Percentiles rank a stretch among this genome's conserved stretches.
phyloP scores from a whole-genome alignment of 2,113 vertebrate genomes.

The Python bivittatus region DNA sequence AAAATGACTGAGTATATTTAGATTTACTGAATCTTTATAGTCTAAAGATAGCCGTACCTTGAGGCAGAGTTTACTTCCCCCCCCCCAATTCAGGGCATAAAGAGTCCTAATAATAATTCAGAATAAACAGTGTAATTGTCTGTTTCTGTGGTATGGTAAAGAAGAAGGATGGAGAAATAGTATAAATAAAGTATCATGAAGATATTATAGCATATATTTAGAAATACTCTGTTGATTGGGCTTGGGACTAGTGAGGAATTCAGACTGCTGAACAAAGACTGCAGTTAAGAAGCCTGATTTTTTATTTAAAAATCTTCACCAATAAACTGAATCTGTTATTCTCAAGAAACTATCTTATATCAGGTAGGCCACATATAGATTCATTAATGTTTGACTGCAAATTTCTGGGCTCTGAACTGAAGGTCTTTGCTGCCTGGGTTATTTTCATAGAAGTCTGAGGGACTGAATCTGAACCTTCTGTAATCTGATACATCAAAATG shows the following conservation, averaged over 20 bases:
- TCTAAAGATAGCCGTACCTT: not conserved
- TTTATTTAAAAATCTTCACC: not conserved
- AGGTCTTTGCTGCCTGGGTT: not conserved
- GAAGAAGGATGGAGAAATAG: not conserved
- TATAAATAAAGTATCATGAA: not conserved
- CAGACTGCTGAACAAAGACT: not conserved
- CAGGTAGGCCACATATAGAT: not conserved
- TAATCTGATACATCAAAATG: not conserved
- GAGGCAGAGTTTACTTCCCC: not conserved
- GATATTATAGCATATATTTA: not conserved
- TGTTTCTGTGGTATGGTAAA: not conserved
- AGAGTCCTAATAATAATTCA: not conserved
- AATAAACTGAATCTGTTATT: not conserved
- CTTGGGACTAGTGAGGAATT: not conserved
- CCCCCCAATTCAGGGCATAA: not conserved
- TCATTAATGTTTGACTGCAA: not conserved
- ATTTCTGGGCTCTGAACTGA: not conserved
- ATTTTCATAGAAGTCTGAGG: too few relatives aligned
- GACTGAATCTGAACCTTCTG: not conserved
- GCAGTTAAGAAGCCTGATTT: not conserved
- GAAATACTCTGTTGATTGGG: not conserved
- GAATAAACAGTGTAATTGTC: not conserved
- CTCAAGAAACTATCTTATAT: not conserved
- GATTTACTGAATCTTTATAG: not conserved
- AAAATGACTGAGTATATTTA: not conserved